Conservation (phyloP, 1,140 invertebrate species). For the Idris sp. region DNA sequence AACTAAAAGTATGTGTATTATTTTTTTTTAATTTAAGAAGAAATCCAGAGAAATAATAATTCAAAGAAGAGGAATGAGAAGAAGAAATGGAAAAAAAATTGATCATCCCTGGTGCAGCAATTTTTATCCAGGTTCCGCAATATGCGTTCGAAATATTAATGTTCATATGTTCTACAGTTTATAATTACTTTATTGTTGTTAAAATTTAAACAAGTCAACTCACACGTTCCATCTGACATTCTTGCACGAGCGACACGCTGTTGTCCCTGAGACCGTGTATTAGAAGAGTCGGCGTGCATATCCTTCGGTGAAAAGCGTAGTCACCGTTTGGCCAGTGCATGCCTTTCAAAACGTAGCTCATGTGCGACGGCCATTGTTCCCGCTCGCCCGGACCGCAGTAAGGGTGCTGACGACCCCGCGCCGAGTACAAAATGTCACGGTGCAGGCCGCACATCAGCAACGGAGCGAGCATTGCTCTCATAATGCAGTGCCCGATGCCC, state of each 20-base stretch:
- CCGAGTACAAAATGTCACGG: slow-evolving; percentile 78
- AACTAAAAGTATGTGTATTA: too few species aligned
- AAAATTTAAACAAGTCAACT: slow-evolving; percentile 48
- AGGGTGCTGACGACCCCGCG: slow-evolving; percentile 80
- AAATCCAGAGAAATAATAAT: too few species aligned
- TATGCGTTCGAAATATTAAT: too few species aligned
- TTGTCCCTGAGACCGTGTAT: slow-evolving; percentile 85
- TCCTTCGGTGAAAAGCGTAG: slow-evolving; percentile 83
- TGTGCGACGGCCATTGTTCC: slow-evolving; percentile 79
- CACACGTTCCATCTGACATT: slow-evolving; percentile 87
- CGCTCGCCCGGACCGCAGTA: slow-evolving; percentile 78
- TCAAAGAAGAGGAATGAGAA: too few species aligned
- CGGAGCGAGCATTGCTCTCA: slow-evolving; percentile 77
- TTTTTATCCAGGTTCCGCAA: too few species aligned
- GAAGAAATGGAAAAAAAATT: too few species aligned
- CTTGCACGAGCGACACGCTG: slow-evolving; percentile 84
- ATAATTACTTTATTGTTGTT: too few species aligned
- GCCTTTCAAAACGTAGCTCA: slow-evolving; percentile 82
- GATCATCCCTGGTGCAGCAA: too few species aligned
- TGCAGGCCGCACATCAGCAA: slow-evolving; percentile 79
- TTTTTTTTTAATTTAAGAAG: too few species aligned
- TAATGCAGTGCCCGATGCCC: slow-evolving; percentile 76
- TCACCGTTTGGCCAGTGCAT: slow-evolving; percentile 86
- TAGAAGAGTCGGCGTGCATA: slow-evolving; percentile 83
- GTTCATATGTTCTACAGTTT: too few species aligned